Percentiles rank a stretch among this genome's conserved stretches.
phyloP scores from a whole-genome alignment of 2,888 invertebrate species.

The Acanthosepion pharaonis region DNA sequence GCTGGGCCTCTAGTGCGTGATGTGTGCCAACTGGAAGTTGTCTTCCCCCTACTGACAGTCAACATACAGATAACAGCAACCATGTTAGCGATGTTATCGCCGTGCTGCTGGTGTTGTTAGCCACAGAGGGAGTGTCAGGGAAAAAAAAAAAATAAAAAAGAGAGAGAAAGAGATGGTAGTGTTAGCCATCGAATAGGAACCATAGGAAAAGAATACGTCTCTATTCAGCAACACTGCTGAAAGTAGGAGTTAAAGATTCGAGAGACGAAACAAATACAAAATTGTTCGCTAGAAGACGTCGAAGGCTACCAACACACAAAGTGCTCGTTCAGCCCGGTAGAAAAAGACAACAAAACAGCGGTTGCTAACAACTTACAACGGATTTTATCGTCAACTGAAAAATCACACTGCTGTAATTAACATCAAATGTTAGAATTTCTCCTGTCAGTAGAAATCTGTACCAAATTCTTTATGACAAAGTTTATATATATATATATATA shows the following conservation, averaged over 20 bases:
- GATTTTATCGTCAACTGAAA: too few relatives aligned
- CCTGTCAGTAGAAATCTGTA: too few relatives aligned
- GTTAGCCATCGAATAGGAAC: neutral
- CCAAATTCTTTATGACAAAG: too few relatives aligned
- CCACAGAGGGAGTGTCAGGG: neutral
- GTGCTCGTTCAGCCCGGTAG: neutral
- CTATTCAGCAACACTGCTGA: conserved; percentile 12
- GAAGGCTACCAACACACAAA: neutral
- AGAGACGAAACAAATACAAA: neutral
- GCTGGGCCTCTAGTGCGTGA: conserved; percentile 33
- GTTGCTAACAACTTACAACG: neutral
- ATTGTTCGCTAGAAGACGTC: neutral
- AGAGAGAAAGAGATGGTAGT: neutral
- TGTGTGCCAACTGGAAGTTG: conserved; percentile 33
- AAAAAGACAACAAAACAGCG: neutral
- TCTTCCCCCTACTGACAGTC: conserved; percentile 33
- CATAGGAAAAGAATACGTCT: neutral
- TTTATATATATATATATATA: too few relatives aligned
- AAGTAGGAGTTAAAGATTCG: neutral
- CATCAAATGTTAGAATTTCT: too few relatives aligned
- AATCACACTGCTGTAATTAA: too few relatives aligned
- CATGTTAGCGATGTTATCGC: conserved; percentile 13
- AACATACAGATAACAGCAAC: conserved; percentile 22
- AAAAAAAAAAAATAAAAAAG: too few relatives aligned
- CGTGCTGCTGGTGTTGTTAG: conserved; percentile 33